phyloP scores from a whole-genome alignment of 2,888 invertebrate species.

The Elysia crispata region DNA sequence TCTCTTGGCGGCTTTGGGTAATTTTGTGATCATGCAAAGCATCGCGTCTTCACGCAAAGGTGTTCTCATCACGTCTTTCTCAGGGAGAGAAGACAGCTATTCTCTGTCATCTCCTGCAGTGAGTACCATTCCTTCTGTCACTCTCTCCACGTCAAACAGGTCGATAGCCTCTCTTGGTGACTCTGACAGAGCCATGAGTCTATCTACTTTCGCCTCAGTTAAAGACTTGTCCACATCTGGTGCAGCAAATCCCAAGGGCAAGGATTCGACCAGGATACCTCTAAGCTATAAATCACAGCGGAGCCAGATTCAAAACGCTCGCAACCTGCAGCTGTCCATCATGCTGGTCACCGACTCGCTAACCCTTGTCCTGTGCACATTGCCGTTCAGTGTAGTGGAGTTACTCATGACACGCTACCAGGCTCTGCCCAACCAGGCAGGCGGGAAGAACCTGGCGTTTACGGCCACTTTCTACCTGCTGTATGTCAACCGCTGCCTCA shows the following conservation, averaged over 20 bases:
- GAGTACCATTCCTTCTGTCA: no score
- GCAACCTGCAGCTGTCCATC: constrained; percentile 60
- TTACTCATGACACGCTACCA: constrained; percentile 50
- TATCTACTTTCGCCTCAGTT: no score
- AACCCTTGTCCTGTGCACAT: constrained; percentile 61
- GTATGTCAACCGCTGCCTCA: constrained; percentile 65
- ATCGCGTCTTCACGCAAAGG: neutral
- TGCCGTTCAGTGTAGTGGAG: constrained; percentile 60
- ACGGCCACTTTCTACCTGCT: constrained; percentile 62
- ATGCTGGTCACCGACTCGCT: constrained; percentile 65
- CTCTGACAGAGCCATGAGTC: neutral
- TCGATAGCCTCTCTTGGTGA: neutral
- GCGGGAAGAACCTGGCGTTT: constrained; percentile 55
- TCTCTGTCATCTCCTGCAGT: neutral
- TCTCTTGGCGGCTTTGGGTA: constrained; percentile 58
- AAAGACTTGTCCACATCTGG: no score
- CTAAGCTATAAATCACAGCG: neutral
- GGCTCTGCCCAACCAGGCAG: constrained; percentile 37
- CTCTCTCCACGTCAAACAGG: no score
- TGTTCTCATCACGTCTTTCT: neutral
- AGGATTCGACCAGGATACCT: no score
- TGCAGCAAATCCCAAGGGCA: no score
- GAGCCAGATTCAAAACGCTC: constrained; percentile 39
- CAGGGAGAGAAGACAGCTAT: neutral
- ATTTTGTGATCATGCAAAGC: constrained; percentile 59